Conservation (phyloP, 1,140 invertebrate genomes). For the Campoletis sonorensis region DNA sequence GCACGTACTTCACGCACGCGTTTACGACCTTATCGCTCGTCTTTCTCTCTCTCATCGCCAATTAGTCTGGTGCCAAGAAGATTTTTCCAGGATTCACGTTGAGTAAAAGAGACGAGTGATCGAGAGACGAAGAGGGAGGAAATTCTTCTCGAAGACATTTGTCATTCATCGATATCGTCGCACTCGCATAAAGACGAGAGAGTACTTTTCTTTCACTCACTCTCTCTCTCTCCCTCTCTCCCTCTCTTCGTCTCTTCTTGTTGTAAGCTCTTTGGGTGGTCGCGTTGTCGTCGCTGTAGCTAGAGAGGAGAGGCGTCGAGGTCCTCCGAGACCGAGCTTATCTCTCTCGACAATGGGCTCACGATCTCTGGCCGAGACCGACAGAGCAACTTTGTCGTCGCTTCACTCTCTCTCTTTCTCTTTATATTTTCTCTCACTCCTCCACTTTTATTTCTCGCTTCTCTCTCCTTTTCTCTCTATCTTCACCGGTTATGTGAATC, state of each 20-base stretch:
- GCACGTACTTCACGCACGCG: constrained; percentile 38
- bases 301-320: constrained; percentile 54
- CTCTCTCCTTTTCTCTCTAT: constrained; percentile 6
- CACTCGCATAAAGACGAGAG: constrained; percentile 34
- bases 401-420: constrained; percentile 1
- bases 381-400: constrained; percentile 46
- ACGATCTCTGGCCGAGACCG: constrained; percentile 48
- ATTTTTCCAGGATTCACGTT: constrained; percentile 43
- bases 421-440: constrained; percentile 36
- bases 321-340: constrained; percentile 52
- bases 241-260: neutral
- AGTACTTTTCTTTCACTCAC: constrained; percentile 40
- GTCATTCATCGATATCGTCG: constrained; percentile 55
- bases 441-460: neutral
- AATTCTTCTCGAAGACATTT: constrained; percentile 44
- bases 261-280: constrained; percentile 55
- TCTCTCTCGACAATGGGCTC: constrained; percentile 55
- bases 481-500: constrained; percentile 27
- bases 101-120: neutral
- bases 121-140: neutral
- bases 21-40: constrained; percentile 33
- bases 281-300: constrained; percentile 59
- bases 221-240: constrained; percentile 32
- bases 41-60: constrained; percentile 25
- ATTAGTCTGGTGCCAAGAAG: constrained; percentile 28